phyloP scores from a whole-genome alignment of 2,113 vertebrate genomes.

The Muntiacus reevesi region DNA sequence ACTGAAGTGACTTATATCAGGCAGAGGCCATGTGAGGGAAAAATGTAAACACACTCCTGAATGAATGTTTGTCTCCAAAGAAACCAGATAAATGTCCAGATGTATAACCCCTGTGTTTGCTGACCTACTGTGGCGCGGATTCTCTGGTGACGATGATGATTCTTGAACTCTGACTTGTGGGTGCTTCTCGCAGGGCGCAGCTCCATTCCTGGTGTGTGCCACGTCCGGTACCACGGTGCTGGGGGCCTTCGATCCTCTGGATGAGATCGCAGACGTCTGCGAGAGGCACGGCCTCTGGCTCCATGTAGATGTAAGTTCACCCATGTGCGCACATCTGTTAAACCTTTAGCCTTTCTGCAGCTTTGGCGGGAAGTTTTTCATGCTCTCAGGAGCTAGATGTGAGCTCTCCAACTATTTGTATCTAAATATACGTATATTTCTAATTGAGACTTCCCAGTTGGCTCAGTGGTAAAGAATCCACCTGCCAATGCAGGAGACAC shows the following conservation, averaged over 20 bases:
- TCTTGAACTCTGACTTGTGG: conserved; percentile 46
- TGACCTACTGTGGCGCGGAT: neutral
- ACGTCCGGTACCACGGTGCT: conserved; percentile 88
- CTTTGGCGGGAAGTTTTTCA: conserved; percentile 9
- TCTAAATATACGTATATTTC: neutral
- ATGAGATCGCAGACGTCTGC: conserved; percentile 84
- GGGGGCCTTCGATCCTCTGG: conserved; percentile 88
- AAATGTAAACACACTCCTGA: neutral
- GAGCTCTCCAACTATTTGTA: neutral
- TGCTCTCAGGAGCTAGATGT: neutral
- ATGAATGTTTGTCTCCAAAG: neutral
- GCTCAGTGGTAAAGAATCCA: neutral
- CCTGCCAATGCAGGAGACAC: neutral
- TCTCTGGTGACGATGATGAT: neutral
- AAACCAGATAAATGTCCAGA: neutral
- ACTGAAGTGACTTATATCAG: neutral
- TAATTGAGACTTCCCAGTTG: neutral
- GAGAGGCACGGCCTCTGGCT: conserved; percentile 85
- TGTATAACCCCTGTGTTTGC: neutral
- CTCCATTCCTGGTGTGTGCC: conserved; percentile 87
- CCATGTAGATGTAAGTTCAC: conserved; percentile 86
- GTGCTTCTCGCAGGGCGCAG: conserved; percentile 82
- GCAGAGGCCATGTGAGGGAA: neutral
- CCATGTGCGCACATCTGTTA: neutral
- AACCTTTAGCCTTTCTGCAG: neutral